phyloP scores from a whole-genome alignment of 2,888 invertebrate genomes.

The Archaeoteleia sp. region DNA sequence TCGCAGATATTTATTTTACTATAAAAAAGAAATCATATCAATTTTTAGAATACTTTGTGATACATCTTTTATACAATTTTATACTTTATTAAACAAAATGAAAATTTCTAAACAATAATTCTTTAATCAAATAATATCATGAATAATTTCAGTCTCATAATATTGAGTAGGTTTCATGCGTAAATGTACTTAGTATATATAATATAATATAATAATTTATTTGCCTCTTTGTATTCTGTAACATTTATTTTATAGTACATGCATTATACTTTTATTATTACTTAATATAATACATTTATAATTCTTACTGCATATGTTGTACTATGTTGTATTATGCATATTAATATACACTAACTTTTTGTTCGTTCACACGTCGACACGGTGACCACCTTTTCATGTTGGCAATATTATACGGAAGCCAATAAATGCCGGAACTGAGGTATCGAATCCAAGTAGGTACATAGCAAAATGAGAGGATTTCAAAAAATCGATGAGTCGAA shows the following conservation, averaged over 20 bases:
- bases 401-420: conserved; percentile 68
- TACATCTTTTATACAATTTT: background rate
- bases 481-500: conserved; percentile 53
- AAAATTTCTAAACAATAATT: background rate
- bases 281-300: conserved; percentile 3
- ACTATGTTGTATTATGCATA: no score
- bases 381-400: conserved; percentile 61
- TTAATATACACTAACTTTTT: conserved; percentile 37
- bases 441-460: conserved; percentile 51
- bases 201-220: no score
- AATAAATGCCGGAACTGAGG: conserved; percentile 62
- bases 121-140: background rate
- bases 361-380: conserved; percentile 53
- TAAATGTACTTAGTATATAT: no score
- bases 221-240: no score
- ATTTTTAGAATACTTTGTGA: background rate
- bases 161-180: no score
- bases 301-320: no score
- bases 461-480: conserved; percentile 52
- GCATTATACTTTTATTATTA: background rate
- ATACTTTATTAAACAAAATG: background rate
- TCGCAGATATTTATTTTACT: no score
- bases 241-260: no score
- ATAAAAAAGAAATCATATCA: background rate
- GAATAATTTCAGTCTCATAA: background rate